Percentiles rank a stretch among this genome's conserved stretches.
These are phyloP conservation scores for Fulmarus glacialis DNA, from an alignment of 2,113 vertebrate species.

Conservation along the genomic window DNA sequence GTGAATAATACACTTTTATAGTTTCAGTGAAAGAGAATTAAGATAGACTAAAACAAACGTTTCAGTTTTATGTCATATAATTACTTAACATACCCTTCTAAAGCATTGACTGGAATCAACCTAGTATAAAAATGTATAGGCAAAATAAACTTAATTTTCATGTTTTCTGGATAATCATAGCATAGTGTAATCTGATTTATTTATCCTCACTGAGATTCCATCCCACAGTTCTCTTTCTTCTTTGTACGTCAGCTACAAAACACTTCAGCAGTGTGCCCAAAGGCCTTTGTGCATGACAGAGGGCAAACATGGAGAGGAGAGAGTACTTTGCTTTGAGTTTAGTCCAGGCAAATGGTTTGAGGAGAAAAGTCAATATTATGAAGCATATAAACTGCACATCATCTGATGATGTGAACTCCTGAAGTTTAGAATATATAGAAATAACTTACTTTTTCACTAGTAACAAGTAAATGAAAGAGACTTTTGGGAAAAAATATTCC, in stretches of 20 bases:
- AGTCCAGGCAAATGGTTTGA: background rate
- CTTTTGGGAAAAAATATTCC: background rate
- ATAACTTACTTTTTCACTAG: background rate
- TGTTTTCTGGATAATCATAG: background rate
- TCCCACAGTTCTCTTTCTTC: background rate
- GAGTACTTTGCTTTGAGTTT: background rate
- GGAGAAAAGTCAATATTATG: background rate
- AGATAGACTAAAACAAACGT: background rate
- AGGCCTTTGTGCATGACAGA: background rate
- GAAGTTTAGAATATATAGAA: background rate
- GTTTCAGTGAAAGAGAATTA: background rate
- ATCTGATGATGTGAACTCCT: background rate
- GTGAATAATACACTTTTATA: background rate
- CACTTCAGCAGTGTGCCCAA: background rate
- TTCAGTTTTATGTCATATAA: background rate
- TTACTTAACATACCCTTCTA: background rate
- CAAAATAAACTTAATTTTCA: background rate
- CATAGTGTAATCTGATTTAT: background rate
- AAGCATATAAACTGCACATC: background rate
- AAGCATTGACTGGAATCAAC: background rate
- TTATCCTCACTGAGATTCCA: background rate
- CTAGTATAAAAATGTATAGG: background rate
- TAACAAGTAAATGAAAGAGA: background rate
- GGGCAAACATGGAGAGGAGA: background rate
- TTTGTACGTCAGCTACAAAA: rapidly evolving